Evolutionary conservation across 2,113 vertebrate genomes (phyloP).

Genomic region (Epinephelus fuscoguttatus): DNA sequence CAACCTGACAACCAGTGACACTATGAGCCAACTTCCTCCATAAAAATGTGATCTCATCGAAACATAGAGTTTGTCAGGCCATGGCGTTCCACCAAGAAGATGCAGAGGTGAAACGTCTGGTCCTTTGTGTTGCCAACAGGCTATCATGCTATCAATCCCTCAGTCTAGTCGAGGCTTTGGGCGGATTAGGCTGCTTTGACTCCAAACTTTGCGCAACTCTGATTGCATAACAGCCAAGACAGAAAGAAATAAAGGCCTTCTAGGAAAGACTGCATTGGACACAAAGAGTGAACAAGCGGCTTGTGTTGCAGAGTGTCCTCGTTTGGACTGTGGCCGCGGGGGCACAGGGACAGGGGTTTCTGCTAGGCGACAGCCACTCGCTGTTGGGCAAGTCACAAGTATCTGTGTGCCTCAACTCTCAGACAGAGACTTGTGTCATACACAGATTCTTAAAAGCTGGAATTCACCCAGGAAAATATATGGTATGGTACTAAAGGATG

Average conservation of each 20-base stretch:
- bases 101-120: constrained; percentile 61
- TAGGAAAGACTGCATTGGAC: constrained; percentile 29
- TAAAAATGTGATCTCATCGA: not conserved
- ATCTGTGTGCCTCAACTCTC: not conserved
- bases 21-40: not conserved
- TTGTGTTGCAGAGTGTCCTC: constrained; percentile 61
- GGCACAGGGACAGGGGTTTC: constrained; percentile 28
- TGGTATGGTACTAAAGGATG: not conserved
- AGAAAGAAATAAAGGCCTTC: constrained; percentile 43
- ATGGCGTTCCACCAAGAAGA: constrained; percentile 30
- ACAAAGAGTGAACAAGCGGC: constrained; percentile 60
- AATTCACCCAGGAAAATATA: not conserved
- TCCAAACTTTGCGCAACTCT: constrained; percentile 65
- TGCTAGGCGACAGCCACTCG: constrained; percentile 23
- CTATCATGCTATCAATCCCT: constrained; percentile 49
- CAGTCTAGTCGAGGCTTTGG: constrained; percentile 58
- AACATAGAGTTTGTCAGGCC: constrained; percentile 7
- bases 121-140: constrained; percentile 74
- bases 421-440: not conserved
- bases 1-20: not conserved
- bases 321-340: constrained; percentile 41
- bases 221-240: constrained; percentile 67
- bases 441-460: not conserved
- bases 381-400: constrained; percentile 11
- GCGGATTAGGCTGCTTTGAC: constrained; percentile 76